phyloP scores from a whole-genome alignment of 1,140 invertebrate species.

The Philotrypesis tridentata region DNA sequence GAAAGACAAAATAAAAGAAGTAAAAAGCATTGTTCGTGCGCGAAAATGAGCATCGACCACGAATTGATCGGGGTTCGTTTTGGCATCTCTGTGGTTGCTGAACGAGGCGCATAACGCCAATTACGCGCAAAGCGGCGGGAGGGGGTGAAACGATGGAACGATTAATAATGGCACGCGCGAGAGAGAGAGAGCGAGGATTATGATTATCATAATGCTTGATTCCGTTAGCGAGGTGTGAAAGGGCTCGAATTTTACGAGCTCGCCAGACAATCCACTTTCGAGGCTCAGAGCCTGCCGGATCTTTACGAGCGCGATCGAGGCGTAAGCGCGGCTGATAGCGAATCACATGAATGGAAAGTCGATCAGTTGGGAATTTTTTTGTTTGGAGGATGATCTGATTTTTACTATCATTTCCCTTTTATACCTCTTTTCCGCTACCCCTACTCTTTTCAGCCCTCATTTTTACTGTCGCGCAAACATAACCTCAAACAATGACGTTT shows the following conservation, averaged over 20 bases:
- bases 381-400: too few species aligned
- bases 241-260: constrained; percentile 10
- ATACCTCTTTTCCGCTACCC: too few species aligned
- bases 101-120: constrained; percentile 6
- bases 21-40: not conserved
- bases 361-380: not conserved
- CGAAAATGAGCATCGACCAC: not conserved
- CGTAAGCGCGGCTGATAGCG: not conserved
- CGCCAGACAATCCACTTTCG: constrained; percentile 16
- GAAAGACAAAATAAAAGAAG: too few species aligned
- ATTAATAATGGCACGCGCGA: constrained; percentile 6
- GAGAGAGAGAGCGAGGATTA: not conserved
- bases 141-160: not conserved
- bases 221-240: not conserved
- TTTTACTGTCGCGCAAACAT: too few species aligned
- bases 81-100: constrained; percentile 4
- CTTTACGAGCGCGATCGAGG: constrained; percentile 14
- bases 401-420: too few species aligned
- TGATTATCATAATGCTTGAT: constrained; percentile 29
- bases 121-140: not conserved
- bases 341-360: constrained; percentile 4
- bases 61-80: not conserved
- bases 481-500: too few species aligned
- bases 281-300: not conserved
- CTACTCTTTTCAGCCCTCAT: too few species aligned